phyloP scores from a whole-genome alignment of 2,888 invertebrate genomes.

The Ashinkailepas kermadecensis region DNA sequence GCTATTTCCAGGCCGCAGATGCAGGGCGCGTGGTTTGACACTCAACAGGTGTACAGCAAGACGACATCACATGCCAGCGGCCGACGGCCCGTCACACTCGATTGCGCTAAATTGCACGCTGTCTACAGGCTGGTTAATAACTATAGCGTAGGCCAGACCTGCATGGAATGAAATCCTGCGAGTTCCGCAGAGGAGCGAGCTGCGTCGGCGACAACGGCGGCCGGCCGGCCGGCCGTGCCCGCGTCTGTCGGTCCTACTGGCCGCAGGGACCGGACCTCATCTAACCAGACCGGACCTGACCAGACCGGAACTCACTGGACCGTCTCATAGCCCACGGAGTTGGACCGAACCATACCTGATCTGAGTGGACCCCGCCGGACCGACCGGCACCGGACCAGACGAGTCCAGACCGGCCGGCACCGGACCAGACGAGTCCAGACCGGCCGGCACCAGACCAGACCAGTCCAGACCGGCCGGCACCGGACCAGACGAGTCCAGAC shows the following conservation, averaged over 20 bases:
- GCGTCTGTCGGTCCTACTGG: too few species aligned
- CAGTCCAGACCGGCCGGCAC: background rate
- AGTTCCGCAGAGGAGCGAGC: background rate
- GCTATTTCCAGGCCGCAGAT: background rate
- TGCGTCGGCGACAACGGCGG: background rate
- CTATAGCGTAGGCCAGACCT: background rate
- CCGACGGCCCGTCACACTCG: background rate
- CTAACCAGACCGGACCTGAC: too few species aligned
- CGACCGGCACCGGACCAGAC: too few species aligned
- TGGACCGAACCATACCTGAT: too few species aligned
- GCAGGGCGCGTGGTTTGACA: background rate
- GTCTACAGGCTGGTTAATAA: background rate
- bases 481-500: background rate
- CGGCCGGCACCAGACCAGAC: too few species aligned
- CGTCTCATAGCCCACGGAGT: too few species aligned
- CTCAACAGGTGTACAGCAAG: constrained; percentile 6
- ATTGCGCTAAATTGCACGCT: background rate
- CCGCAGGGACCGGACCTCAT: too few species aligned
- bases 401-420: too few species aligned
- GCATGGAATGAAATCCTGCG: background rate
- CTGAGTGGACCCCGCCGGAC: too few species aligned
- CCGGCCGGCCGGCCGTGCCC: too few species aligned
- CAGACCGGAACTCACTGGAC: too few species aligned
- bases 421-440: too few species aligned
- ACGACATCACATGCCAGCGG: background rate